Conservation (phyloP, 2,113 vertebrate species). For the Strigops habroptila region DNA sequence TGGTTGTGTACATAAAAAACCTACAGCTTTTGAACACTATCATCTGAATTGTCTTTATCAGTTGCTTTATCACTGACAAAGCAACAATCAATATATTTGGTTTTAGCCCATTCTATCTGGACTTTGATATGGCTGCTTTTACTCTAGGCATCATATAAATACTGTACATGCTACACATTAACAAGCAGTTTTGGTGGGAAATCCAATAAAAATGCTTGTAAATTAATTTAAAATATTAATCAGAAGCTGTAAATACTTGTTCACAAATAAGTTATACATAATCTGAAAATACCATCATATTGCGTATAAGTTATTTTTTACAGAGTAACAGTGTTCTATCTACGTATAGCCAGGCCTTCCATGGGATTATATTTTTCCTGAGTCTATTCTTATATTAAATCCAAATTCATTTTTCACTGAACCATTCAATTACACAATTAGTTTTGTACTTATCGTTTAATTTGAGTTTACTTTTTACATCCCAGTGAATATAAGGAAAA, state of each 20-base stretch:
- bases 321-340: background rate
- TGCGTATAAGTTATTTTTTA: background rate
- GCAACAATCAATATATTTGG: background rate
- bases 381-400: slow-evolving; percentile 1
- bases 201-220: background rate
- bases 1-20: fast-evolving
- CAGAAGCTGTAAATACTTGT: background rate
- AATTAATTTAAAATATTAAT: background rate
- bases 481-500: background rate
- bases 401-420: background rate
- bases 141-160: background rate
- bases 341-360: background rate
- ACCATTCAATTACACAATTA: background rate
- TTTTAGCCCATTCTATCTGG: background rate
- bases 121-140: background rate
- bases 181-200: background rate
- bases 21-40: background rate
- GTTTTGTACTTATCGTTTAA: background rate
- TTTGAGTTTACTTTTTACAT: background rate
- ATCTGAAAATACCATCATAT: background rate
- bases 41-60: background rate
- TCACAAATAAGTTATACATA: background rate
- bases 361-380: background rate
- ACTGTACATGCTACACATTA: background rate
- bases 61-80: no score